These are phyloP conservation scores for Alouatta palliata DNA, from an alignment of 2,113 vertebrate genomes.

Conservation along the genomic window DNA sequence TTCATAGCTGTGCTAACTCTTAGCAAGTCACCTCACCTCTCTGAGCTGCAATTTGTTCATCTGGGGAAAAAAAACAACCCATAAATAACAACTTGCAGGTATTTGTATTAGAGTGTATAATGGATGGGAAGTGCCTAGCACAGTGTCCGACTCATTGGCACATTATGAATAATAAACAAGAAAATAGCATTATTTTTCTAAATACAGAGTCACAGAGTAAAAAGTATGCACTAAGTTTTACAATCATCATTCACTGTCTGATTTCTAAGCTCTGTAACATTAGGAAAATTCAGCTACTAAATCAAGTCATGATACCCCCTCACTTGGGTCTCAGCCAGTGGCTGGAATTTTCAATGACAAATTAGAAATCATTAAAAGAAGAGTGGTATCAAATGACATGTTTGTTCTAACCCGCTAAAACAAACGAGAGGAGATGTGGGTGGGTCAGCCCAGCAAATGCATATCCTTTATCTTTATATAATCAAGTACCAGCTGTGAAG, in stretches of 20 bases:
- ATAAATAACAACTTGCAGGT: not conserved
- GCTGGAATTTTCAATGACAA: constrained; percentile 9
- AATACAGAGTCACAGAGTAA: not conserved
- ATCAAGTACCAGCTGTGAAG: not conserved
- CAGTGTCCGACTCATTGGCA: not conserved
- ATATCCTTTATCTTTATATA: not conserved
- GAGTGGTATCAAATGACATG: not conserved
- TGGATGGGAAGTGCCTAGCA: not conserved
- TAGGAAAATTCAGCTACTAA: not conserved
- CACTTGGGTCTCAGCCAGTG: not conserved
- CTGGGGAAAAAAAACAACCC: not conserved
- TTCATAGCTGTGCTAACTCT: too few species aligned
- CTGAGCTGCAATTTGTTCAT: not conserved
- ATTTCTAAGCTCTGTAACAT: not conserved
- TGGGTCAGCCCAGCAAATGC: not conserved
- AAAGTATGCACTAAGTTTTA: not conserved
- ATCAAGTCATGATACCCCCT: not conserved
- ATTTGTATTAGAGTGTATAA: not conserved
- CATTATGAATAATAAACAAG: not conserved
- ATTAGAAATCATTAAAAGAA: constrained; percentile 29
- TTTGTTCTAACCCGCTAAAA: constrained; percentile 18
- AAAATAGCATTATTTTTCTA: not conserved
- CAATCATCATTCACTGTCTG: not conserved
- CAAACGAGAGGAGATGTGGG: not conserved
- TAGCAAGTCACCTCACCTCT: not conserved